phyloP scores from a whole-genome alignment of 2,888 invertebrate genomes.

The Rugalucina vietnamica region DNA sequence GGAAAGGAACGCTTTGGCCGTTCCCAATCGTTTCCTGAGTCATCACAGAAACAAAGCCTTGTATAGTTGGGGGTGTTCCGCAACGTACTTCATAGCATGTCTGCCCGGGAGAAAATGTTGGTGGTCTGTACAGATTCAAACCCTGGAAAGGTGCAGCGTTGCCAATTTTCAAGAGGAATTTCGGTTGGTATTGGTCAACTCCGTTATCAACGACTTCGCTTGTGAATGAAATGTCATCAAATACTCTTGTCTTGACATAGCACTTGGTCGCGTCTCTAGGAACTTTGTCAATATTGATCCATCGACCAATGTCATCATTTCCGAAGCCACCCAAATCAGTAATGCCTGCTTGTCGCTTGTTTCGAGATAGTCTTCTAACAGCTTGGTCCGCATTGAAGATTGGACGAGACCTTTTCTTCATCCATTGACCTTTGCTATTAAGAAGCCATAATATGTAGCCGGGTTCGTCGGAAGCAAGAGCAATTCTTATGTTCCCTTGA shows the following conservation, averaged over 20 bases:
- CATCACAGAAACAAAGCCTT: background rate
- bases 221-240: background rate
- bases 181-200: background rate
- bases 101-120: background rate
- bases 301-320: background rate
- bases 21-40: background rate
- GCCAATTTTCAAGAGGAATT: background rate
- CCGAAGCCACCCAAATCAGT: background rate
- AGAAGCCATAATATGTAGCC: background rate
- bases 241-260: background rate
- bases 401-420: background rate
- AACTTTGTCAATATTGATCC: slow-evolving; percentile 5
- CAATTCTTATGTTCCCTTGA: background rate
- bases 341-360: background rate
- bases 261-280: background rate
- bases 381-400: background rate
- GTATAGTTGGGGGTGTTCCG: background rate
- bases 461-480: background rate
- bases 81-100: background rate
- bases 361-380: background rate
- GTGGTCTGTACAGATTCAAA: background rate
- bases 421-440: background rate
- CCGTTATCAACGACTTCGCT: background rate
- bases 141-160: background rate
- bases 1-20: background rate